A percentile compares a stretch with the other conserved stretches of the same genome.
Evolutionary conservation across 23 tunicate genomes (phyloP).

Genomic region (Trididemnum clinides): DNA sequence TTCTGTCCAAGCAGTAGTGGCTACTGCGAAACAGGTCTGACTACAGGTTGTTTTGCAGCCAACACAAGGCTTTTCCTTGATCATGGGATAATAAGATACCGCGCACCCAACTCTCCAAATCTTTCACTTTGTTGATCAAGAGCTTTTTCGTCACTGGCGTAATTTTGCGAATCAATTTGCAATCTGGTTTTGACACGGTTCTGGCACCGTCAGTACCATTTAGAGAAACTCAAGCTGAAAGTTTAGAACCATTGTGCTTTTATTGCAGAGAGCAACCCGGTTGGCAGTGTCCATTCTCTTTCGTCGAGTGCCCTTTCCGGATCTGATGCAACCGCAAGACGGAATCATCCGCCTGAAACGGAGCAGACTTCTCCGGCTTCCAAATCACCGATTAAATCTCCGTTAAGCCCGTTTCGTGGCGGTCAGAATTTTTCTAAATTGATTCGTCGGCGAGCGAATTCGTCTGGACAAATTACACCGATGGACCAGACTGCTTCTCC

Average conservation of each 20-base stretch:
- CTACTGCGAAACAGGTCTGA: too few species aligned
- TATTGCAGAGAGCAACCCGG: not conserved
- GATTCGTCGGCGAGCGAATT: conserved; percentile 45
- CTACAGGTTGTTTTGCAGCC: too few species aligned
- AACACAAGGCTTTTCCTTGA: too few species aligned
- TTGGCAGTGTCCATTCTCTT: conserved; percentile 36
- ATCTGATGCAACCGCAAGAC: not conserved
- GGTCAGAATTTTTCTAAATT: not conserved
- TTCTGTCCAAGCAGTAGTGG: too few species aligned
- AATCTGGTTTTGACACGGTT: too few species aligned
- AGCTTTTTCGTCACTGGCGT: too few species aligned
- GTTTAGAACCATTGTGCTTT: not conserved
- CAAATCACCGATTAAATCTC: conserved; percentile 2
- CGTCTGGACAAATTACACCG: conserved; percentile 54
- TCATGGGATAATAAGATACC: too few species aligned
- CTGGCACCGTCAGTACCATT: not conserved
- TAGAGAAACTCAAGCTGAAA: not conserved
- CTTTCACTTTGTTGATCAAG: too few species aligned
- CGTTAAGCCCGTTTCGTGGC: not conserved
- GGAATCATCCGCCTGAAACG: not conserved
- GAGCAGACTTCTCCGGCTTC: not conserved
- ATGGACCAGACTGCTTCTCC: not conserved
- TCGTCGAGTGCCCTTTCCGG: conserved; percentile 64
- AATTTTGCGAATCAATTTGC: too few species aligned
- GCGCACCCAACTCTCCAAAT: too few species aligned